phyloP scores from a whole-genome alignment of 2,113 vertebrate genomes.

The Tachysurus vachellii region DNA sequence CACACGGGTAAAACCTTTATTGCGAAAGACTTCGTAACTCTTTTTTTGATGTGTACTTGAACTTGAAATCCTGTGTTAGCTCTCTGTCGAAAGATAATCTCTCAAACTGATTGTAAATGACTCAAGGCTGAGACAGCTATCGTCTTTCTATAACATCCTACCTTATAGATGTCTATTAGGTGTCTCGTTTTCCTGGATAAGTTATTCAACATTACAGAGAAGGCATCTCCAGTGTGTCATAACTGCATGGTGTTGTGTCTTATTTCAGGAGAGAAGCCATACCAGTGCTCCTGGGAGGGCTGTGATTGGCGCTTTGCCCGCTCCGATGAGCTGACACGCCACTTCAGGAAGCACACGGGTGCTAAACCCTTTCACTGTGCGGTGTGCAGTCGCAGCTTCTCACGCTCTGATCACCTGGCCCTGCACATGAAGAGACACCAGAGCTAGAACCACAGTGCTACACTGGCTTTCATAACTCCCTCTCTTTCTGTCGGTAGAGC shows the following conservation, averaged over 20 bases:
- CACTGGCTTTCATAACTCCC: conserved; percentile 4
- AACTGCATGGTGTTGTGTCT: conserved; percentile 26
- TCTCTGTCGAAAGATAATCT: conserved; percentile 49
- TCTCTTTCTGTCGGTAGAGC: conserved; percentile 32
- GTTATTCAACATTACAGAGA: not conserved
- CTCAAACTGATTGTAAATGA: not conserved
- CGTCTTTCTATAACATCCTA: not conserved
- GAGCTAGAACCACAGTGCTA: conserved; percentile 70
- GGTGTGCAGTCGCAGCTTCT: conserved; percentile 93
- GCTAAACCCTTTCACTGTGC: conserved; percentile 96
- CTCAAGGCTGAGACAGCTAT: not conserved
- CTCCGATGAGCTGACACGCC: conserved; percentile 94
- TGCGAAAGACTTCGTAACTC: not conserved
- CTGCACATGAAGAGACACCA: conserved; percentile 98
- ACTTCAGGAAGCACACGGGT: conserved; percentile 96
- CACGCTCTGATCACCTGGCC: conserved; percentile 95
- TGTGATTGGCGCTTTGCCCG: conserved; percentile 97
- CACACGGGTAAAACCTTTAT: conserved; percentile 87
- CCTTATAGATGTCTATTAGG: not conserved
- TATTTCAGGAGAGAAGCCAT: conserved; percentile 90
- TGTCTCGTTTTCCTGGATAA: not conserved
- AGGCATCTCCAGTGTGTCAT: conserved; percentile 3
- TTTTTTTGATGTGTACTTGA: conserved; percentile 51
- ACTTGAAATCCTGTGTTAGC: conserved; percentile 51
- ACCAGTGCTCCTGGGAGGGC: conserved; percentile 95